A percentile compares a stretch with the other conserved stretches of the same genome.
These are phyloP conservation scores for Schlechtendalia chinensis DNA, from an alignment of 1,140 invertebrate genomes.

Conservation along the genomic window DNA sequence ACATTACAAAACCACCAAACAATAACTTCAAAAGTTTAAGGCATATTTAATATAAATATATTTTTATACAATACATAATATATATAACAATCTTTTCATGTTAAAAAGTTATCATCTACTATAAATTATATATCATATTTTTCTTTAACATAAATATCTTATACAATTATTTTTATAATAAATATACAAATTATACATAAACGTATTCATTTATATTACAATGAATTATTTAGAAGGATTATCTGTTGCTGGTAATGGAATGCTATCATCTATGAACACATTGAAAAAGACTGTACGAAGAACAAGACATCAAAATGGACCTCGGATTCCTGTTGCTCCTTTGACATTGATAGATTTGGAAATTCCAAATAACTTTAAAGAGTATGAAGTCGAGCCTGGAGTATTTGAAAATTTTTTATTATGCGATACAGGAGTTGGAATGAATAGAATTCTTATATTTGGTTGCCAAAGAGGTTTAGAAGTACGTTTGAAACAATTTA, in stretches of 20 bases:
- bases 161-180: not conserved
- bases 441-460: not conserved
- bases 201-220: not conserved
- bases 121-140: not conserved
- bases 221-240: not conserved
- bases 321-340: not conserved
- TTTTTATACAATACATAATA: too few relatives aligned
- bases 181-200: not conserved
- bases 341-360: not conserved
- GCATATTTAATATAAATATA: too few relatives aligned
- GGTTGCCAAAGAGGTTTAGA: conserved; percentile 16
- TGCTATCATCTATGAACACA: not conserved
- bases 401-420: not conserved
- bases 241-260: not conserved
- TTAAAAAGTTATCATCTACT: not conserved
- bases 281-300: not conserved
- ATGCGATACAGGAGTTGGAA: conserved; percentile 4
- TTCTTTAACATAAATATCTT: too few relatives aligned
- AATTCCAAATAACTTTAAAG: not conserved
- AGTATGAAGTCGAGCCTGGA: not conserved
- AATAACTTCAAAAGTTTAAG: too few relatives aligned
- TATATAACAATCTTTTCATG: not conserved
- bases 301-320: not conserved
- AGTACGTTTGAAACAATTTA: not conserved
- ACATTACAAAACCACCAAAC: too few relatives aligned